Conservation (phyloP, 2,113 vertebrate genomes). For the Romanogobio albipinnatus region DNA sequence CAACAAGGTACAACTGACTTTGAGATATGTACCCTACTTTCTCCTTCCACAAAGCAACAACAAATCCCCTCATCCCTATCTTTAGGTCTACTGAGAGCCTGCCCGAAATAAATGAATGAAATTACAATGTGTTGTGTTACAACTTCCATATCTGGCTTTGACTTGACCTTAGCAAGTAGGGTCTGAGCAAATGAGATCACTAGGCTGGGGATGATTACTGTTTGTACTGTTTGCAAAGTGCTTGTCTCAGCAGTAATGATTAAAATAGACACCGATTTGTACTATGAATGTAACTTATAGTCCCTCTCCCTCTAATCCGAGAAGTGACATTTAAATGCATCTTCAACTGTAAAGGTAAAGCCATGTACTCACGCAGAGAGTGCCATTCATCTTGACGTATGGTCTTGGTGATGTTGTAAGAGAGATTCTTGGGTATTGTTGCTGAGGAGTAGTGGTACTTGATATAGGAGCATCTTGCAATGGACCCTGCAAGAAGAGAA, state of each 20-base stretch:
- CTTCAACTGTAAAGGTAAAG: background rate
- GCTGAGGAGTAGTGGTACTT: constrained; percentile 99
- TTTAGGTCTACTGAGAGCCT: constrained; percentile 38
- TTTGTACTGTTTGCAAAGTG: constrained; percentile 6
- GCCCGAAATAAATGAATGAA: constrained; percentile 36
- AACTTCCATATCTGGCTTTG: constrained; percentile 13
- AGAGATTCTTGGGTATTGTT: constrained; percentile 95
- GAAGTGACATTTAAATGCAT: too few species aligned
- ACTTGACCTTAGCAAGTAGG: background rate
- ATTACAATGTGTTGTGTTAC: background rate
- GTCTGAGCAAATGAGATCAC: constrained; percentile 1
- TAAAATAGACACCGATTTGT: background rate
- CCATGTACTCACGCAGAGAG: constrained; percentile 88
- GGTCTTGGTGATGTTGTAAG: constrained; percentile 98
- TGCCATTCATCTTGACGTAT: constrained; percentile 99
- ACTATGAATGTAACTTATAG: background rate
- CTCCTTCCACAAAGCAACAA: constrained; percentile 24
- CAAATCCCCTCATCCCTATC: constrained; percentile 33
- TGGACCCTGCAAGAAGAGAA: constrained; percentile 72
- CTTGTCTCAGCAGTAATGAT: background rate
- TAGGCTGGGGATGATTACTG: background rate
- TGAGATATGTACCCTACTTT: constrained; percentile 53
- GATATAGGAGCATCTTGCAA: constrained; percentile 90
- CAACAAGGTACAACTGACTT: constrained; percentile 46
- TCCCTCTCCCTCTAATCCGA: too few species aligned